Percentiles rank a stretch among this genome's conserved stretches.
Conservation (phyloP, 2,888 invertebrate species). For the Nemurella pictetii region DNA sequence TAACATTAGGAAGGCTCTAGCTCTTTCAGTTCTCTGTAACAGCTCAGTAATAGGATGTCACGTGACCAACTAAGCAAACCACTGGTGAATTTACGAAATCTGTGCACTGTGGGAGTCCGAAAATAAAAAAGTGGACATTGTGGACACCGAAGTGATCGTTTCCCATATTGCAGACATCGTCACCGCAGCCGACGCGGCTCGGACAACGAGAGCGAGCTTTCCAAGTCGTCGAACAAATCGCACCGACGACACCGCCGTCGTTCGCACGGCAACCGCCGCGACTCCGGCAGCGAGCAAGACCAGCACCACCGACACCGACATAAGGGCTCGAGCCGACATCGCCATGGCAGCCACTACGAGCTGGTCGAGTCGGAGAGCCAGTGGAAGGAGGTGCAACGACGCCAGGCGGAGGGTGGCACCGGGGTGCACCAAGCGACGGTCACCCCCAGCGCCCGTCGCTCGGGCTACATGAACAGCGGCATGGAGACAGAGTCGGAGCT, state of each 20-base stretch:
- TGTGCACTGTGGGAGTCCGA: too few relatives aligned
- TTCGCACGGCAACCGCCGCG: conserved; percentile 64
- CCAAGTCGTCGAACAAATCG: conserved; percentile 80
- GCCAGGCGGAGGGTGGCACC: conserved; percentile 63
- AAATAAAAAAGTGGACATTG: too few relatives aligned
- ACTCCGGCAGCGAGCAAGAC: conserved; percentile 74
- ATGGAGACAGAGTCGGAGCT: conserved; percentile 56
- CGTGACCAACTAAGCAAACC: too few relatives aligned
- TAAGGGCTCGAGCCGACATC: conserved; percentile 45
- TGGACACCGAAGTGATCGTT: background rate
- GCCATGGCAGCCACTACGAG: conserved; percentile 58
- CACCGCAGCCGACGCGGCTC: conserved; percentile 82
- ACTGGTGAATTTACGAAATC: too few relatives aligned
- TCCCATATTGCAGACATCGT: conserved; percentile 60
- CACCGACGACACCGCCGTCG: conserved; percentile 75
- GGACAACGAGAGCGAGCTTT: conserved; percentile 88
- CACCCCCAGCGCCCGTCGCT: conserved; percentile 58
- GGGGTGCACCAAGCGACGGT: conserved; percentile 72
- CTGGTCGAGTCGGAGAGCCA: conserved; percentile 85
- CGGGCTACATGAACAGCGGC: conserved; percentile 51
- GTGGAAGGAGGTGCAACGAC: conserved; percentile 85
- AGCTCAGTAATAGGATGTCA: too few relatives aligned
- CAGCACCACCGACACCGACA: conserved; percentile 56
- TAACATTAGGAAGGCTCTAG: too few relatives aligned
- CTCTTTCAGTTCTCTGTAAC: too few relatives aligned